phyloP scores from a whole-genome alignment of 2,888 invertebrate genomes.

The Callinectes sapidus region DNA sequence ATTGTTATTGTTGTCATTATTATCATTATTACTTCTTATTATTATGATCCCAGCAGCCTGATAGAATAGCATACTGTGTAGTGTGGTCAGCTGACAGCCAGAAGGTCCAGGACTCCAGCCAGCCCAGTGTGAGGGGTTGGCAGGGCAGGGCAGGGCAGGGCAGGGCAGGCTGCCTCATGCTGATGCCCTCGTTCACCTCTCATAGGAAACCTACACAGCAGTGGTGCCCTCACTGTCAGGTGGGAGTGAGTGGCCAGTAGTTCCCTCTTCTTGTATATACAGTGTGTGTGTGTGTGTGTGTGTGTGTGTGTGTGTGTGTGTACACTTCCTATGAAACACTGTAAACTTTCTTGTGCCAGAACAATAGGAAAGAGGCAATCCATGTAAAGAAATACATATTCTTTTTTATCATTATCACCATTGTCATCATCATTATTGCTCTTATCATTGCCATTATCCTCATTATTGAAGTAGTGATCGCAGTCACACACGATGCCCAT shows the following conservation, averaged over 20 bases:
- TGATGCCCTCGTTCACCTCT: background rate
- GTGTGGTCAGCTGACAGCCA: background rate
- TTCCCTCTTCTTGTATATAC: background rate
- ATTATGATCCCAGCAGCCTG: background rate
- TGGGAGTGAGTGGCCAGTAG: background rate
- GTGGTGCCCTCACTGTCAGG: background rate
- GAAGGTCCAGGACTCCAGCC: background rate
- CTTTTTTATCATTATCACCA: background rate
- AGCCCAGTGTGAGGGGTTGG: background rate
- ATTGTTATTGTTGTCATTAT: background rate
- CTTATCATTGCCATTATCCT: background rate
- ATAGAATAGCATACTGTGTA: background rate
- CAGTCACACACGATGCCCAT: slow-evolving; percentile 16
- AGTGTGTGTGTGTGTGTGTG: background rate
- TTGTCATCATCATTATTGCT: background rate
- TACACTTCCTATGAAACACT: background rate
- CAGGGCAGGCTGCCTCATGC: background rate
- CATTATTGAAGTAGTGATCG: background rate
- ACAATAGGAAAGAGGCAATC: background rate
- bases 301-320: background rate
- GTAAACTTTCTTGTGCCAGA: background rate
- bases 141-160: background rate
- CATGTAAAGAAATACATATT: background rate
- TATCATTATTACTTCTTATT: background rate
- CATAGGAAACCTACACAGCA: background rate